These are phyloP conservation scores for Branchellion lobata DNA, from an alignment of 2,888 invertebrate genomes.

Conservation along the genomic window DNA sequence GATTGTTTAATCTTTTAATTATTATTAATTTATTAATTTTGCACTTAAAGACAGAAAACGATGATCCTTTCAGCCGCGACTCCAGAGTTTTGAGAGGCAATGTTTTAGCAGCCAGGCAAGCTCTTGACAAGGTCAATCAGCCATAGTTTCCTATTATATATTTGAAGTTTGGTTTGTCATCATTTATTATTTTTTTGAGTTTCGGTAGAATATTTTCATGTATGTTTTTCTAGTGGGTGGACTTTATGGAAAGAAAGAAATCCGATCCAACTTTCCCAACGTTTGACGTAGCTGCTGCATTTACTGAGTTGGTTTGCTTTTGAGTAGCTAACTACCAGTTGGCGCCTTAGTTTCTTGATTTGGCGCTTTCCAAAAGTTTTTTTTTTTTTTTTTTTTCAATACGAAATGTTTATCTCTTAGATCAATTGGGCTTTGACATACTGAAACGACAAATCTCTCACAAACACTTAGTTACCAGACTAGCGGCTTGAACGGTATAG, in stretches of 20 bases:
- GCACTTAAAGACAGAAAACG: neutral
- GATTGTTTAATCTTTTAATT: neutral
- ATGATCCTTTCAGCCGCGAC: neutral
- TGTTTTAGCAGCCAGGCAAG: neutral
- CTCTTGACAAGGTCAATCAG: neutral
- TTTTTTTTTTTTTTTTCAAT: neutral
- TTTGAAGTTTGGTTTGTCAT: neutral
- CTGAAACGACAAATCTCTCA: too few species aligned
- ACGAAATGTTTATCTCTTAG: neutral
- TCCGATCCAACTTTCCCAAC: conserved; percentile 1
- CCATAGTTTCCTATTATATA: too few species aligned
- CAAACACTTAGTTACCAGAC: too few species aligned
- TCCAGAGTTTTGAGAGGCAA: neutral
- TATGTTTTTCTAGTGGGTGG: neutral
- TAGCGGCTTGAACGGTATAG: neutral
- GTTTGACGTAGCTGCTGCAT: neutral
- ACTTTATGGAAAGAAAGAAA: neutral
- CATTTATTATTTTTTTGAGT: neutral
- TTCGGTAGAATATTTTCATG: neutral
- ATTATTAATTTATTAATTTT: neutral
- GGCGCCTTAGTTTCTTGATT: too few species aligned
- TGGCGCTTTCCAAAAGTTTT: too few species aligned
- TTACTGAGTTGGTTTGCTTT: neutral
- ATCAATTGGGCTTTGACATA: too few species aligned
- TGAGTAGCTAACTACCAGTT: too few species aligned